These are phyloP conservation scores for Nothoprocta perdicaria DNA, from an alignment of 2,113 vertebrate species.

Conservation along the genomic window DNA sequence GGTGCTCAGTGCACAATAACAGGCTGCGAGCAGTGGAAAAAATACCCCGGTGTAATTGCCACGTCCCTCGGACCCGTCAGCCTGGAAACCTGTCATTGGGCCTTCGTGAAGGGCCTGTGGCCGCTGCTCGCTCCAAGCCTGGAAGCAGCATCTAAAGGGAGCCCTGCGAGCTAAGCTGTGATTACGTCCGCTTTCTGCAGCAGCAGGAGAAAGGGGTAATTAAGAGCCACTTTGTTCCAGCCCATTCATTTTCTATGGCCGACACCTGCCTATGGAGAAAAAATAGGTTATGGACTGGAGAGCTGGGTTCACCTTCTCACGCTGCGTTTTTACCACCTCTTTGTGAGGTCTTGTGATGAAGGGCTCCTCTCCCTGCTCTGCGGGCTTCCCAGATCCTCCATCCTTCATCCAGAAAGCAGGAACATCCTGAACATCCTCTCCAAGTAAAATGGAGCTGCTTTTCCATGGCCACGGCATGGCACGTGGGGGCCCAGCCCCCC, in stretches of 20 bases:
- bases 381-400: neutral
- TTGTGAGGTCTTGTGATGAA: fast-evolving
- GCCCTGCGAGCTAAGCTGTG: constrained; percentile 59
- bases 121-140: neutral
- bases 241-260: neutral
- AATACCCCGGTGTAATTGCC: constrained; percentile 74
- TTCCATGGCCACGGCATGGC: too few relatives aligned
- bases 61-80: constrained; percentile 56
- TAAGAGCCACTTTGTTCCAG: constrained; percentile 32
- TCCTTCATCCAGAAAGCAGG: fast-evolving
- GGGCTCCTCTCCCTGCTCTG: neutral
- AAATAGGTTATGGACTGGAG: neutral
- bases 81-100: constrained; percentile 74
- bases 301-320: neutral
- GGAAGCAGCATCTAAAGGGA: constrained; percentile 54
- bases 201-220: constrained; percentile 59
- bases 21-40: constrained; percentile 52
- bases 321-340: neutral
- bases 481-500: too few relatives aligned
- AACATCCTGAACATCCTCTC: too few relatives aligned
- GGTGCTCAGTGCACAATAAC: neutral
- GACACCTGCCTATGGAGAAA: neutral
- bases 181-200: constrained; percentile 51
- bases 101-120: constrained; percentile 56
- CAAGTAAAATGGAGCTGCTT: too few relatives aligned